phyloP scores from a whole-genome alignment of 2,888 invertebrate genomes.

The Lasioglossum calceatum region DNA sequence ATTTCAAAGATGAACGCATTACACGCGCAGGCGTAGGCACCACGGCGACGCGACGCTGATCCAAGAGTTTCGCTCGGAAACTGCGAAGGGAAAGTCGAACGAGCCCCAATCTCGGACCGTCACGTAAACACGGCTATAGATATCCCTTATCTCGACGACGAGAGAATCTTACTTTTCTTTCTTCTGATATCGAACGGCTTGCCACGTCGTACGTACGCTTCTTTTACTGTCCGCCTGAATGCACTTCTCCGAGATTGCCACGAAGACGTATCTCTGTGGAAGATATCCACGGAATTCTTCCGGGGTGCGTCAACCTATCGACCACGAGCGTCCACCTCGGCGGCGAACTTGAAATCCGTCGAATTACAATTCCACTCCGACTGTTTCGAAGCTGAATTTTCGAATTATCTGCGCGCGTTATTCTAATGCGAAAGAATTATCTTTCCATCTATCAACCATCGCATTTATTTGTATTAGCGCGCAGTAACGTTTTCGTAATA shows the following conservation, averaged over 20 bases:
- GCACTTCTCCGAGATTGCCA: slow-evolving; percentile 48
- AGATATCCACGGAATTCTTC: slow-evolving; percentile 57
- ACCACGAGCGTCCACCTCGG: slow-evolving; percentile 10
- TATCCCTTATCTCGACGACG: slow-evolving; percentile 68
- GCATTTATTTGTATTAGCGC: background rate
- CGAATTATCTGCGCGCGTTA: too few relatives aligned
- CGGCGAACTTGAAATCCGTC: background rate
- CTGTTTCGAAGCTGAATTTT: background rate
- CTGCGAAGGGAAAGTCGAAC: slow-evolving; percentile 49
- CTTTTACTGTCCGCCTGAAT: slow-evolving; percentile 41
- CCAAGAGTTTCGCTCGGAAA: slow-evolving; percentile 65
- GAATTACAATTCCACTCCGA: background rate
- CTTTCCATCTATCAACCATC: too few relatives aligned
- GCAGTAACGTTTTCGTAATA: background rate
- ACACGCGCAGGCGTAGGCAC: slow-evolving; percentile 4
- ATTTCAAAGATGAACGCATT: background rate
- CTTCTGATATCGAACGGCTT: slow-evolving; percentile 53
- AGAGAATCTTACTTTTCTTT: slow-evolving; percentile 57
- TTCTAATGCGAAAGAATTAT: background rate
- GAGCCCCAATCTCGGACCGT: slow-evolving; percentile 63
- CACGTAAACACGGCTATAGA: slow-evolving; percentile 73
- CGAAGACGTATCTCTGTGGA: slow-evolving; percentile 29
- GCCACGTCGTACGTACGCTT: slow-evolving; percentile 42
- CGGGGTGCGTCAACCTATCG: slow-evolving; percentile 21
- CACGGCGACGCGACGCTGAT: slow-evolving; percentile 34